phyloP scores from a whole-genome alignment of 2,797 vertebrate genomes.

The Tangara arthus region DNA sequence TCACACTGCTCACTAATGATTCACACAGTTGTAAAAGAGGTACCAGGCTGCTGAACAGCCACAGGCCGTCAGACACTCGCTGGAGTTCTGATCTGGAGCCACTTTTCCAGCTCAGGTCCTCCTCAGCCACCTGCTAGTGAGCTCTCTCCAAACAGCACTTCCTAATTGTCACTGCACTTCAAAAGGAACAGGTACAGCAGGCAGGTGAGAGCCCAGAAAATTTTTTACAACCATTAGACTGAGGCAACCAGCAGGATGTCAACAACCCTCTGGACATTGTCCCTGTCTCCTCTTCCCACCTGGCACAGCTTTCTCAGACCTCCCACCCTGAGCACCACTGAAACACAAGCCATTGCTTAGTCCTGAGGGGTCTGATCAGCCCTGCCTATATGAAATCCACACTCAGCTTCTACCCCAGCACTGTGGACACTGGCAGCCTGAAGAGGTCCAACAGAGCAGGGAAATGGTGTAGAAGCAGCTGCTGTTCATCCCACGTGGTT shows the following conservation, averaged over 20 bases:
- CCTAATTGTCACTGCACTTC: neutral
- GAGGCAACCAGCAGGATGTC: neutral
- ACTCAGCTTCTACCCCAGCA: neutral
- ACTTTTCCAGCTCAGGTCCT: neutral
- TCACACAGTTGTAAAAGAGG: constrained; percentile 7
- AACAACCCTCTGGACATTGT: neutral
- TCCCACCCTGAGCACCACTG: neutral
- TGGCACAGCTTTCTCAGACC: neutral
- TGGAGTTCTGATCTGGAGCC: neutral
- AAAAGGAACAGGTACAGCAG: neutral
- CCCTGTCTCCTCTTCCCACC: neutral
- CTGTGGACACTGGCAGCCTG: neutral
- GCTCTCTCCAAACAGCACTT: neutral
- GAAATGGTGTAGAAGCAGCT: neutral
- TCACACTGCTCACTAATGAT: constrained; percentile 50
- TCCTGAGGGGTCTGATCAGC: neutral
- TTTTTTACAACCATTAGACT: neutral
- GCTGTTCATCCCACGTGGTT: rapidly evolving
- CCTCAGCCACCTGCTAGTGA: neutral
- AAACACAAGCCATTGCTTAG: neutral
- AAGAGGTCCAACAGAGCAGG: neutral
- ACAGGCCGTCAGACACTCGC: neutral
- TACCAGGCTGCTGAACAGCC: neutral
- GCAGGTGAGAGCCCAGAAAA: neutral
- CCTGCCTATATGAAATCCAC: neutral